These are phyloP conservation scores for Brachypodius melanocephalos DNA, from an alignment of 2,113 vertebrate species.

Conservation along the genomic window DNA sequence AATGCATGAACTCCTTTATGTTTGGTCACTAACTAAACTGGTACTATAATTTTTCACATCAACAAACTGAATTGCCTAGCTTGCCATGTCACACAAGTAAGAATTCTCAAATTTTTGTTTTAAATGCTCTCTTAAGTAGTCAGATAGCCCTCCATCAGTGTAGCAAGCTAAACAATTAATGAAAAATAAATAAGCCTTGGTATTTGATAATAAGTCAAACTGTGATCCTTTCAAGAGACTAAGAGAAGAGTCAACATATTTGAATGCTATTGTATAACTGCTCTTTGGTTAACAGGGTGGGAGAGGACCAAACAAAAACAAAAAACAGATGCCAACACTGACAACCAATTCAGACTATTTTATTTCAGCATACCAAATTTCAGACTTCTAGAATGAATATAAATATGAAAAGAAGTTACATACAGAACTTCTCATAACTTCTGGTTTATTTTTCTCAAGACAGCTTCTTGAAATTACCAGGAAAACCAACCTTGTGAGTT, in stretches of 20 bases:
- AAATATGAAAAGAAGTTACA: background rate
- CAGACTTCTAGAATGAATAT: background rate
- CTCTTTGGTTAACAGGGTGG: background rate
- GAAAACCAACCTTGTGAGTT: background rate
- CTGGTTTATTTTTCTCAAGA: background rate
- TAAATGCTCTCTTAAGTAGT: background rate
- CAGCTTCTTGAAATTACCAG: background rate
- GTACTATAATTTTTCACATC: background rate
- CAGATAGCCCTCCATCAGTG: background rate
- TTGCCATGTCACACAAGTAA: background rate
- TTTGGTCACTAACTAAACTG: background rate
- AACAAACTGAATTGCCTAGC: background rate
- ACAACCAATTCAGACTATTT: background rate
- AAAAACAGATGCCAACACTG: background rate
- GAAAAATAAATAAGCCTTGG: background rate
- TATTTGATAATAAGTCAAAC: background rate
- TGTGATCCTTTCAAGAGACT: background rate
- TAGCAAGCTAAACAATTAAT: background rate
- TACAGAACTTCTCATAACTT: background rate
- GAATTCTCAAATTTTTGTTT: background rate
- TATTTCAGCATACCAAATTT: background rate
- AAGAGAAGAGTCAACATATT: background rate
- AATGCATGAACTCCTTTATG: background rate
- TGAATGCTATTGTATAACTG: background rate
- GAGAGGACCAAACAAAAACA: background rate